These are phyloP conservation scores for Minunthozetes semirufus DNA, from an alignment of 2,888 invertebrate genomes.

Conservation along the genomic window DNA sequence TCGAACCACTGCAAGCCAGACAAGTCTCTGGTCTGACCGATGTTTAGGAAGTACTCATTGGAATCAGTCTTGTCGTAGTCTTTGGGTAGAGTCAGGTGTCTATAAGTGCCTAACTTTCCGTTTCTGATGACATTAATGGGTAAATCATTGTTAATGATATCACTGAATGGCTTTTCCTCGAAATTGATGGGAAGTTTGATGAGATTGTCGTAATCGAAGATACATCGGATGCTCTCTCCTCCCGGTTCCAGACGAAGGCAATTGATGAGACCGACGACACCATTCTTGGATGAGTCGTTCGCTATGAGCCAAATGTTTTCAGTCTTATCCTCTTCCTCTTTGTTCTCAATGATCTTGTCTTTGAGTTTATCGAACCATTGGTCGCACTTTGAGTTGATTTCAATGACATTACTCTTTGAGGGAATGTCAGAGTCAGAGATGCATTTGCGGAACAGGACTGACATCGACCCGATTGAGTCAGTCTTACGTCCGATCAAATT, in stretches of 20 bases:
- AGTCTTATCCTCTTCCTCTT: background rate
- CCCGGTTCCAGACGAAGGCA: conserved; percentile 83
- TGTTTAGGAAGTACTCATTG: conserved; percentile 85
- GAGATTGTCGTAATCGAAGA: conserved; percentile 16
- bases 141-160: conserved; percentile 22
- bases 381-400: background rate
- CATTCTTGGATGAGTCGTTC: conserved; percentile 57
- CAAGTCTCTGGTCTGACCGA: conserved; percentile 85
- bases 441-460: background rate
- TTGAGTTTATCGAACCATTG: conserved; percentile 4
- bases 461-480: conserved; percentile 11
- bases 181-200: background rate
- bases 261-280: conserved; percentile 78
- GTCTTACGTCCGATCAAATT: background rate
- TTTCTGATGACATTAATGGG: conserved; percentile 20
- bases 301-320: conserved; percentile 56
- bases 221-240: conserved; percentile 51
- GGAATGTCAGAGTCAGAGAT: background rate
- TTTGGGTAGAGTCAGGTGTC: conserved; percentile 22
- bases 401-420: background rate
- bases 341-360: background rate
- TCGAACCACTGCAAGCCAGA: conserved; percentile 89
- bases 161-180: background rate
- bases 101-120: conserved; percentile 44
- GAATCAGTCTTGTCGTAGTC: background rate